Evolutionary conservation across 2,888 invertebrate genomes (phyloP), one percentile per base, ranked within the genome.

Genomic region (Catotricha subobsoleta): DNA sequence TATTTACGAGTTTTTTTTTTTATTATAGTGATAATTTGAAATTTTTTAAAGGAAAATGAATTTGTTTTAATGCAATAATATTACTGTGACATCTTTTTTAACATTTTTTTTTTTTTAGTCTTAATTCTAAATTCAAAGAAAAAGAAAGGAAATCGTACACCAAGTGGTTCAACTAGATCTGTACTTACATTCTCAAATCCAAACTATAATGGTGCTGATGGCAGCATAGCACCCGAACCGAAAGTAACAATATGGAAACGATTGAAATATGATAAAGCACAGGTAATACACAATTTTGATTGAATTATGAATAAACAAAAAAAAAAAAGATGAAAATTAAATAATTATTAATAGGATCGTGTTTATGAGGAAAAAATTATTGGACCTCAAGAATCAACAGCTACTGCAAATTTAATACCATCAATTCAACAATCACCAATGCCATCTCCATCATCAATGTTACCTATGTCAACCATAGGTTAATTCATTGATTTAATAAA

Each of bases 151-250:
- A 74, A 59, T 65, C 69, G 54, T 62, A 69, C 58, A 48, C 67
- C 57, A 59, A 68, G 59, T 45, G 67, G 68, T 6, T 69, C 68
- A 21, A 70, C 78, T 16, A 67, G 76, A 48, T 80, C 80, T 33
- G 80, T 83, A 18, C 69, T 86, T 51, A 84, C 84, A 1, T 90
- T 87, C 61, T 79, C 86, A 35, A 90, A 91, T 66, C 90, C 90
- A 3, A 88, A 87, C 58, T 91, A 90, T 57, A 74, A 74, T 50
- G 69, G 72, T 31, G 67, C 68, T 15, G 63, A 66, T 31, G 54
- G 54, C 10, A 61, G 65, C 12, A 58, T 57, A 33, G 58, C 59
- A 1, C 55, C 58, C 53, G 60, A 60, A 44, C 58, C 58, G 45
- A 74, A 71, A 51, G 69, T 69, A 8, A 74, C 71, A 50, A 69